These are phyloP conservation scores for Corythornis vintsioides DNA, from an alignment of 2,113 vertebrate genomes.

Conservation along the genomic window DNA sequence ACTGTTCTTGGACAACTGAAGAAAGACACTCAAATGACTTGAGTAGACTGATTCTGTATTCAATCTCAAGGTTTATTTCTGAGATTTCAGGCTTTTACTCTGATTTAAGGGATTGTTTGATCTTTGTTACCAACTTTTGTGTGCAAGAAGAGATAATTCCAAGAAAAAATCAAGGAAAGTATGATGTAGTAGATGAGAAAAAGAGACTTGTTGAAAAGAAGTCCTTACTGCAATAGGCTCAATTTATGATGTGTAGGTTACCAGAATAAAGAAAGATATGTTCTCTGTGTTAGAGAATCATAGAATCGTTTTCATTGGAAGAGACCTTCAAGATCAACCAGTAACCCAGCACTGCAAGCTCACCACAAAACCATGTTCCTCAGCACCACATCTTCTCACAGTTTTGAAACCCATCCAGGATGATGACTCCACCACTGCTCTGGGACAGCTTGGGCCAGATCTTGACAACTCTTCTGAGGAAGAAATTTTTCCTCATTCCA, in stretches of 20 bases:
- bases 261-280: neutral
- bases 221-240: neutral
- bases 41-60: neutral
- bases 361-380: neutral
- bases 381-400: neutral
- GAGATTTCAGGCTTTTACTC: neutral
- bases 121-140: neutral
- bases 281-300: neutral
- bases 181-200: rapidly evolving
- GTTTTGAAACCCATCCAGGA: neutral
- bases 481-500: neutral
- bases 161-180: neutral
- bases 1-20: neutral
- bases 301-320: neutral
- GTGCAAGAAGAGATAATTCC: neutral
- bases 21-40: rapidly evolving
- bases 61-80: rapidly evolving
- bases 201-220: neutral
- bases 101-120: neutral
- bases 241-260: neutral
- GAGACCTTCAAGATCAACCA: neutral
- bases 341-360: neutral
- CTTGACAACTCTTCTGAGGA: neutral
- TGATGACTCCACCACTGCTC: neutral
- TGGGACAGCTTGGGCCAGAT: neutral